These are phyloP conservation scores for Turritopsis rubra DNA, from an alignment of 30 jellyfish, hydroid and myxozoan genomes.

Conservation along the genomic window DNA sequence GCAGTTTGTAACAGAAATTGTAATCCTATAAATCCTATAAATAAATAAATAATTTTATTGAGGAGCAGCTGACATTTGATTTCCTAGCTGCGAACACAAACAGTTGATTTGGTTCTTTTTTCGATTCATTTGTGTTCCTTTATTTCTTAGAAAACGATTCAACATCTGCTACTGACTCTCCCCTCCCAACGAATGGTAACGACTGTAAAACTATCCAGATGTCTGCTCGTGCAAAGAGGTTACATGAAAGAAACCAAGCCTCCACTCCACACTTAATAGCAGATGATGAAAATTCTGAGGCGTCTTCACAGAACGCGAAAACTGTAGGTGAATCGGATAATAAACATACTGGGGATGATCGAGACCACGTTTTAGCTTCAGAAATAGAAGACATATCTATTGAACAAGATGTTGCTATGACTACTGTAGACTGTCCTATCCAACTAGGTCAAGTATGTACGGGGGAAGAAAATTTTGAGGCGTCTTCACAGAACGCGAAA, in stretches of 20 bases:
- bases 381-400: not conserved
- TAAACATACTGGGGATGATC: not conserved
- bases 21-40: no score
- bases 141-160: not conserved
- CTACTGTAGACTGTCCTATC: no score
- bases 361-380: not conserved
- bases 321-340: not conserved
- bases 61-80: no score
- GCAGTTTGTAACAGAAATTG: no score
- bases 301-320: not conserved
- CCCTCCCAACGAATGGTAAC: not conserved
- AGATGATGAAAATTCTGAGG: not conserved
- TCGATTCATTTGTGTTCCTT: no score
- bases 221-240: conserved; percentile 12
- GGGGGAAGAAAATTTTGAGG: no score
- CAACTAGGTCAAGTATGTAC: not conserved
- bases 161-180: not conserved
- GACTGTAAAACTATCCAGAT: not conserved
- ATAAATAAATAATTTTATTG: no score
- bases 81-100: no score
- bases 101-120: not conserved
- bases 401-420: not conserved
- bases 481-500: no score
- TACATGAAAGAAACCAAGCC: not conserved
- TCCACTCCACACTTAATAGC: not conserved